A percentile compares a stretch with the other conserved stretches of the same genome.
phyloP scores from a whole-genome alignment of 2,797 vertebrate genomes.

The Manis crassicaudata region DNA sequence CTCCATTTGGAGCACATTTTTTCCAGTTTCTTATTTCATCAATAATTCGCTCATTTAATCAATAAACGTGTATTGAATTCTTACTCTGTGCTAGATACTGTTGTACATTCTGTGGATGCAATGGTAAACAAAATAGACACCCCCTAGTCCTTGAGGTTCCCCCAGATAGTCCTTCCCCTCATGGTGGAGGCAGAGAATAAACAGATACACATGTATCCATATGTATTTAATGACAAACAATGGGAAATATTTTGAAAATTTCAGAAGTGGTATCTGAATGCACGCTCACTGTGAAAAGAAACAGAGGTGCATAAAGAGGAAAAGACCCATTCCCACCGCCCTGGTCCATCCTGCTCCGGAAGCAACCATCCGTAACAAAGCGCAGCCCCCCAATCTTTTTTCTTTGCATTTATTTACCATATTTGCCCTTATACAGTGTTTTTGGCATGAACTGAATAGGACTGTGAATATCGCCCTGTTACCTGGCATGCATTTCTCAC shows the following conservation, averaged over 20 bases:
- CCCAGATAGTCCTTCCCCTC: neutral
- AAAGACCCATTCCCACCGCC: neutral
- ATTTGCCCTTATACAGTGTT: fast-evolving
- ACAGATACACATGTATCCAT: neutral
- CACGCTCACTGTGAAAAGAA: neutral
- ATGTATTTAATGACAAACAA: neutral
- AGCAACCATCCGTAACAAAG: fast-evolving
- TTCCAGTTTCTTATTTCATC: neutral
- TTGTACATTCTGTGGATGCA: neutral
- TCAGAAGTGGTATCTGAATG: neutral
- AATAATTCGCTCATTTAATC: neutral
- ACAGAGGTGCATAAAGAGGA: neutral
- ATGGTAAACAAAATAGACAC: neutral
- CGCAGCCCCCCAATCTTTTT: neutral
- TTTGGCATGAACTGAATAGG: neutral
- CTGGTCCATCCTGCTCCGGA: neutral
- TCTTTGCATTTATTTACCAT: neutral
- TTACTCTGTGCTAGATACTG: neutral
- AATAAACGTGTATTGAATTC: neutral
- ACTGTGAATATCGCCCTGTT: neutral
- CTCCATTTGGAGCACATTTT: neutral
- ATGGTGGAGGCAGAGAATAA: neutral
- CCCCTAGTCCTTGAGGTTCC: neutral
- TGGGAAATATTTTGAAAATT: neutral
- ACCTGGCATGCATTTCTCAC: neutral